A percentile compares a stretch with the other conserved stretches of the same genome.
These are phyloP conservation scores for Belgica antarctica DNA, from an alignment of 2,888 invertebrate genomes.

Conservation along the genomic window DNA sequence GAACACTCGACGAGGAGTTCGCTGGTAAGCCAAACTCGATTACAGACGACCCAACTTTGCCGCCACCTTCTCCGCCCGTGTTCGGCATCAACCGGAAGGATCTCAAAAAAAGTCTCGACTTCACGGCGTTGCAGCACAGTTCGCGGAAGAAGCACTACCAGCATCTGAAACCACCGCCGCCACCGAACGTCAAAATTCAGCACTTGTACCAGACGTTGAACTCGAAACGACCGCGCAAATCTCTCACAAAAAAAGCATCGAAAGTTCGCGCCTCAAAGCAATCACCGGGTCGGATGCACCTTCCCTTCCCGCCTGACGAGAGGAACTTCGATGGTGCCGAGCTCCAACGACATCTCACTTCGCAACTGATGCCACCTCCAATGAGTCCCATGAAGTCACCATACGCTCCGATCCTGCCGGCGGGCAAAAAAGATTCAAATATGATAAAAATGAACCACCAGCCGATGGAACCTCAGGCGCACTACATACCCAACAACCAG, in stretches of 20 bases:
- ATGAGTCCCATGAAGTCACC: slow-evolving; percentile 25
- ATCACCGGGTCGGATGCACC: slow-evolving; percentile 30
- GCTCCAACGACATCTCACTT: slow-evolving; percentile 36
- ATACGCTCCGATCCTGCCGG: background rate
- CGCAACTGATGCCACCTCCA: slow-evolving; percentile 28
- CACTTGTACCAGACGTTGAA: slow-evolving; percentile 39
- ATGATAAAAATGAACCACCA: slow-evolving; percentile 34
- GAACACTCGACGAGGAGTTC: slow-evolving; percentile 47
- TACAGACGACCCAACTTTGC: slow-evolving; percentile 51
- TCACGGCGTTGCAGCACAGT: slow-evolving; percentile 19
- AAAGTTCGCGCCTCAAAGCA: slow-evolving; percentile 26
- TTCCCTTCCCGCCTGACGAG: slow-evolving; percentile 24
- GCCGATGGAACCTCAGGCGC: slow-evolving; percentile 33
- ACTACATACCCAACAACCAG: slow-evolving; percentile 30
- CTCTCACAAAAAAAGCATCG: slow-evolving; percentile 33
- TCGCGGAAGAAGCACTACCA: slow-evolving; percentile 33
- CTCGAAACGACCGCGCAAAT: slow-evolving; percentile 38
- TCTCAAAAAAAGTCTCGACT: slow-evolving; percentile 25
- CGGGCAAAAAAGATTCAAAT: slow-evolving; percentile 20
- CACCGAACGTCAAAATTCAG: slow-evolving; percentile 39
- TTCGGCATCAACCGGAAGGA: slow-evolving; percentile 36
- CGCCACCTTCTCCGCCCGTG: slow-evolving; percentile 21
- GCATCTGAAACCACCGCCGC: slow-evolving; percentile 36
- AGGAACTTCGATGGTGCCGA: slow-evolving; percentile 38
- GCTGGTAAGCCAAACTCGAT: slow-evolving; percentile 48